A percentile compares a stretch with the other conserved stretches of the same genome.
These are phyloP conservation scores for Odontophorus gujanensis DNA, from an alignment of 2,113 vertebrate genomes.

Conservation along the genomic window DNA sequence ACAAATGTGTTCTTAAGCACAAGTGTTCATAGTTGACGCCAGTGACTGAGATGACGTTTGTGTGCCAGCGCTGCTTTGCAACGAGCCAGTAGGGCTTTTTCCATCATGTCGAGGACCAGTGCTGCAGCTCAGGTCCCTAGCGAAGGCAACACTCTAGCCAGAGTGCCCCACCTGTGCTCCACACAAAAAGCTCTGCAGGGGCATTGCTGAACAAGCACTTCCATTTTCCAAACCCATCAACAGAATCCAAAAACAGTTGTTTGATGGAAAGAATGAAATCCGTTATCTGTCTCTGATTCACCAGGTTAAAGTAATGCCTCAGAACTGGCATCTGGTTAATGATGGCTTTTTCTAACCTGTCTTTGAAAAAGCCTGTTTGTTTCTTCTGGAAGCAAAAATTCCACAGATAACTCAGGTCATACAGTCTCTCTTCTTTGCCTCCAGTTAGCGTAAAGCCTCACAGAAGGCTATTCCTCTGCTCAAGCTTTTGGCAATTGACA, in stretches of 20 bases:
- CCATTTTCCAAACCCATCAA: background rate
- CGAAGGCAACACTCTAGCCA: background rate
- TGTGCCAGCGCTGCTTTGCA: background rate
- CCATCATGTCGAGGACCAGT: accelerated
- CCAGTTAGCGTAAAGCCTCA: background rate
- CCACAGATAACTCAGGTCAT: background rate
- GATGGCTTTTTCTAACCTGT: background rate
- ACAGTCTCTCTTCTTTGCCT: background rate
- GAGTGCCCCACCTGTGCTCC: background rate
- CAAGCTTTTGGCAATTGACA: background rate
- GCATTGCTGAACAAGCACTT: background rate
- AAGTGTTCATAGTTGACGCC: background rate
- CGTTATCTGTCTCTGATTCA: background rate
- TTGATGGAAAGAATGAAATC: background rate
- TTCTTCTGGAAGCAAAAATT: background rate
- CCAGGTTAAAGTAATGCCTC: background rate
- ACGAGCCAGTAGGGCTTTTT: background rate
- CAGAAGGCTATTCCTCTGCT: background rate
- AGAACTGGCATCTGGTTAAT: background rate
- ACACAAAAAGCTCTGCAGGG: background rate
- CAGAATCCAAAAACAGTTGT: background rate
- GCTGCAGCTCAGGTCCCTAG: background rate
- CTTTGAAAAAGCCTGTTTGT: background rate
- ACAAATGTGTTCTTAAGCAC: background rate
- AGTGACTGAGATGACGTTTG: background rate